A percentile compares a stretch with the other conserved stretches of the same genome.
Evolutionary conservation across 2,797 vertebrate genomes (phyloP).

Genomic region (Melanotaenia trifasciata): DNA sequence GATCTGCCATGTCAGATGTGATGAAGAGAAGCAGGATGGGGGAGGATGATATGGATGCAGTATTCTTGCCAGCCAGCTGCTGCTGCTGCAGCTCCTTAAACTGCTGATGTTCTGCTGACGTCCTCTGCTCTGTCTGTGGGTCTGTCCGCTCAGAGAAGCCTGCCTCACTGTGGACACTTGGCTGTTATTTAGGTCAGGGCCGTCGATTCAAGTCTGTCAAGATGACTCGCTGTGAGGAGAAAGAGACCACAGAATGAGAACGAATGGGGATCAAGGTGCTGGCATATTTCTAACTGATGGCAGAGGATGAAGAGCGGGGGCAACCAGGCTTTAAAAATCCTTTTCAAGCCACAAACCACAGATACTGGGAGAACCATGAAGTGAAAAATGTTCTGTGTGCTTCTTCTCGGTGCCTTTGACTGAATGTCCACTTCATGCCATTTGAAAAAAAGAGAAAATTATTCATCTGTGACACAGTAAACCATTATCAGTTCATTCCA

Average conservation of each 20-base stretch:
- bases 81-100: slow-evolving; percentile 26
- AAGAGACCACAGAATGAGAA: slow-evolving; percentile 29
- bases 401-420: background rate
- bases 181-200: slow-evolving; percentile 61
- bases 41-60: slow-evolving; percentile 23
- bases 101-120: slow-evolving; percentile 36
- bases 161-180: slow-evolving; percentile 26
- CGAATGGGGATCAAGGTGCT: slow-evolving; percentile 28
- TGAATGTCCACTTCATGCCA: background rate
- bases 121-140: slow-evolving; percentile 21
- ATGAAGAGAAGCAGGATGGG: slow-evolving; percentile 5
- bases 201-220: slow-evolving; percentile 60
- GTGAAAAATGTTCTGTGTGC: background rate
- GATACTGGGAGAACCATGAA: background rate
- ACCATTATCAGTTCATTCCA: background rate
- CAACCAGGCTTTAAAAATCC: background rate
- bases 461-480: background rate
- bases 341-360: background rate
- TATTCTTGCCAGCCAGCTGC: background rate
- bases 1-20: slow-evolving; percentile 78
- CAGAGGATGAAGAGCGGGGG: background rate
- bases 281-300: slow-evolving; percentile 32
- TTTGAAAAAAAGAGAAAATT: background rate
- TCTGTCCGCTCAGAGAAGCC: slow-evolving; percentile 24
- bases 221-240: slow-evolving; percentile 46